phyloP scores from a whole-genome alignment of 2,797 vertebrate genomes.

The Gallinago stenura region DNA sequence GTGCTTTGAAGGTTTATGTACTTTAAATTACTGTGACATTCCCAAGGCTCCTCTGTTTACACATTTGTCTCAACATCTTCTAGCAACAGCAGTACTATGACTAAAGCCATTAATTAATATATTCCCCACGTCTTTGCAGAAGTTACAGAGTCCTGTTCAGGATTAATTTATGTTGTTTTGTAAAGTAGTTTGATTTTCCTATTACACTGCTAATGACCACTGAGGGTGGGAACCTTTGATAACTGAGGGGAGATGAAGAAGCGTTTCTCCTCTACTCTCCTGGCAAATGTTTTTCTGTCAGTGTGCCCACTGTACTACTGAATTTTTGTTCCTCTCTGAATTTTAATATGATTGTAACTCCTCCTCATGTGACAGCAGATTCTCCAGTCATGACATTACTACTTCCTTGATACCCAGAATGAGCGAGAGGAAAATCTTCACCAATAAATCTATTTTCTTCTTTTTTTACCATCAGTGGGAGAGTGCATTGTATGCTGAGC shows the following conservation, averaged over 20 bases:
- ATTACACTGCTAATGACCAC: neutral
- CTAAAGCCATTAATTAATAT: slow-evolving; percentile 61
- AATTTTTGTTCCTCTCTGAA: neutral
- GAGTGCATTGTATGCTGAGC: neutral
- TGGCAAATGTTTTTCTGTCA: neutral
- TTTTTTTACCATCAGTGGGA: neutral
- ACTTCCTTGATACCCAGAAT: neutral
- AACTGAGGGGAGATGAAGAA: neutral
- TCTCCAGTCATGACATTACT: neutral
- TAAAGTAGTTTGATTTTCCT: neutral
- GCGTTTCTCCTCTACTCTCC: neutral
- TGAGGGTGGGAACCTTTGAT: neutral
- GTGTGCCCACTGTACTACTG: neutral
- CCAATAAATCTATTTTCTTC: neutral
- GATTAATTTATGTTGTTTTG: neutral
- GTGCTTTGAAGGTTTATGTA: slow-evolving; percentile 63
- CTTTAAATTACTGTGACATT: slow-evolving; percentile 69
- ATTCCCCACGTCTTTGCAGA: slow-evolving; percentile 40
- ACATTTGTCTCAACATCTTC: slow-evolving; percentile 66
- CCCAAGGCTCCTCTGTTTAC: slow-evolving; percentile 65
- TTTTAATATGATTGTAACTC: neutral
- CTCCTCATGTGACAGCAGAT: neutral
- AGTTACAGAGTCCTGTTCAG: neutral
- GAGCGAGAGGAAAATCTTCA: neutral
- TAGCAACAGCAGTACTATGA: slow-evolving; percentile 43